Base-by-base conservation (phyloP, 2,113 vertebrate species). In the Lasiurus borealis region DNA sequence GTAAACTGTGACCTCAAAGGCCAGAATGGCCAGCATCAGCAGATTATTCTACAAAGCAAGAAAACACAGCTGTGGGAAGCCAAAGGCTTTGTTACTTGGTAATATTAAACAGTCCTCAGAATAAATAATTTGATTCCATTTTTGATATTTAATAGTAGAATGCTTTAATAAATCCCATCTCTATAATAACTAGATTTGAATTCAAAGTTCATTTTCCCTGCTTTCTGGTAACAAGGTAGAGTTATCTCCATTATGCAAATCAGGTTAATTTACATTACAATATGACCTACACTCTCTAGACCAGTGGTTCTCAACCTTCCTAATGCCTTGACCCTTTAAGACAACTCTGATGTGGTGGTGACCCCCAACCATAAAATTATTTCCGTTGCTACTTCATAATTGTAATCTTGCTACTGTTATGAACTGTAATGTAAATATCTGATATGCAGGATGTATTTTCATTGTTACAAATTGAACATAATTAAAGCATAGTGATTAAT, bases 1-100 rank as follows among this genome's bases (percentile, higher is more conserved):
- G 95, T 99, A 99, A 97, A 99, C 98, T 50, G 99, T 99, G 71
- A 99, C 99, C 98, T 99, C 99, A 48, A 99, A 99, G 18, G 99
- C 99, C 97, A 99, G 94, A 88, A 99, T 98, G 81, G 99, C 99
- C 96, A 99, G 93, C 99, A 99, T 99, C 97, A 99, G 73, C 57
- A 99, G 98, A 87, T 99, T 99, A 97, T 99, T 99, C 99, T 99
- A 54, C 4, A 80, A 89, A 89, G 18, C 7, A 87, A 78, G 72
- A 44, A 81, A 93, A 66, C 40, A 46, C 9, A 88, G 1, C 19
- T 80, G 15, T 7, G 31, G 31, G 57, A 78, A 7, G 14, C 2
- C 36, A 59, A n/a, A 23, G 0, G 15, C 31, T 54, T 48, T 29
- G 4, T 5, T 21, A 64, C 25, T 19, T 6, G 11, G 5, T 71